phyloP scores from a whole-genome alignment of 2,797 vertebrate genomes.

The Chaenodraco wilsoni region DNA sequence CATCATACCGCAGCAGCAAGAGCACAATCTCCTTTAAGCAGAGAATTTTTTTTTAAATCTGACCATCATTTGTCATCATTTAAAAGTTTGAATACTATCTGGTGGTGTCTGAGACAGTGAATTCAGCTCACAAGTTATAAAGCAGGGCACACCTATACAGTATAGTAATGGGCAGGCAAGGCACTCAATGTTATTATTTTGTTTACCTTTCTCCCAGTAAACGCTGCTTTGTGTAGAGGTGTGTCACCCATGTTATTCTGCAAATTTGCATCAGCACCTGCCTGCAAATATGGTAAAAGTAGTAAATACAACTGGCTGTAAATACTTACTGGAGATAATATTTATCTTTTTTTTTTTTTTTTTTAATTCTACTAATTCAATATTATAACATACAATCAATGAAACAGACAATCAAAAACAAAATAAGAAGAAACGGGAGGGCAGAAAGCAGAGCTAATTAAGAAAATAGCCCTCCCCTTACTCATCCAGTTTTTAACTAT shows the following conservation, averaged over 20 bases:
- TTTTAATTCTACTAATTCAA: no score
- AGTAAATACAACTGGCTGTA: not conserved
- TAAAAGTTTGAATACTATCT: conserved; percentile 17
- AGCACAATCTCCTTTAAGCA: conserved; percentile 89
- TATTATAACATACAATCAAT: no score
- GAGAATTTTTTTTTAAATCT: not conserved
- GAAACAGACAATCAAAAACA: no score
- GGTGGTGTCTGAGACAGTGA: conserved; percentile 8
- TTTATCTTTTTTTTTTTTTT: no score
- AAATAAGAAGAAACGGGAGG: no score
- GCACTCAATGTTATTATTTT: not conserved
- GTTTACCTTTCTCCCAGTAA: conserved; percentile 89
- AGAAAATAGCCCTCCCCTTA: no score
- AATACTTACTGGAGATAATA: no score
- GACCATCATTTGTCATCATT: conserved; percentile 18
- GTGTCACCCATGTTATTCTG: conserved; percentile 92
- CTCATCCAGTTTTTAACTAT: no score
- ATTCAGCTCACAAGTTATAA: not conserved
- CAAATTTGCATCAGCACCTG: conserved; percentile 88
- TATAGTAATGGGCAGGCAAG: not conserved
- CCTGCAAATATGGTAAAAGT: conserved; percentile 76
- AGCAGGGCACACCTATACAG: not conserved
- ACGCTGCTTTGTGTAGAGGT: conserved; percentile 90
- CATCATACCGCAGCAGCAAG: conserved; percentile 89
- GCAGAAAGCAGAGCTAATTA: no score